Conservation (phyloP, 2,797 vertebrate species). For the Serranus cabrilla region DNA sequence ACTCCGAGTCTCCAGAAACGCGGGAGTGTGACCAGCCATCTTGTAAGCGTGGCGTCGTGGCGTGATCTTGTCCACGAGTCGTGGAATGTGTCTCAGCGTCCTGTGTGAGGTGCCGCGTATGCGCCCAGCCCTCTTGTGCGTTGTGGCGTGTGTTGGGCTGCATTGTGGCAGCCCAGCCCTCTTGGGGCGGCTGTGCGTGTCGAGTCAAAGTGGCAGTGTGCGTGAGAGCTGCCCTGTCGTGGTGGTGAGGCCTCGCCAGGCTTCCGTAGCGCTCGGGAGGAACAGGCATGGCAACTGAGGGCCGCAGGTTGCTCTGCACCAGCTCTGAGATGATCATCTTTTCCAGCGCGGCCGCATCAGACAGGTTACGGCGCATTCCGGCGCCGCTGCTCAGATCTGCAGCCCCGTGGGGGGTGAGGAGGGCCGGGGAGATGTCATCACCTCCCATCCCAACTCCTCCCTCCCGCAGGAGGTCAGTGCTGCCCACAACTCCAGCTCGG, state of each 20-base stretch:
- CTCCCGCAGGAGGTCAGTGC: slow-evolving; percentile 88
- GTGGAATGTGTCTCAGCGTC: slow-evolving; percentile 68
- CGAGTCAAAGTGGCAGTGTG: slow-evolving; percentile 80
- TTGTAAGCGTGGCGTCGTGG: slow-evolving; percentile 70
- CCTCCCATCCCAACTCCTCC: slow-evolving; percentile 80
- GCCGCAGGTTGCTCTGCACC: slow-evolving; percentile 93
- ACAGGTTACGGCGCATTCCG: slow-evolving; percentile 88
- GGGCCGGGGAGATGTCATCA: slow-evolving; percentile 85
- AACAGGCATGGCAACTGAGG: slow-evolving; percentile 75
- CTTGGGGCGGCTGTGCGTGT: slow-evolving; percentile 71
- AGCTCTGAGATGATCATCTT: slow-evolving; percentile 97
- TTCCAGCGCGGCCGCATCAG: slow-evolving; percentile 92
- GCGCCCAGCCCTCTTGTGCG: slow-evolving; percentile 75
- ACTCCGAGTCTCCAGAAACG: slow-evolving; percentile 64
- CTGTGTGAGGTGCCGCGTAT: slow-evolving; percentile 70
- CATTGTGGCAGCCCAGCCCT: slow-evolving; percentile 79
- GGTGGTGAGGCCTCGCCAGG: slow-evolving; percentile 78
- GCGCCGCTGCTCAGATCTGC: slow-evolving; percentile 68
- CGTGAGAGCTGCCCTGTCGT: slow-evolving; percentile 66
- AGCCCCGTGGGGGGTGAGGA: slow-evolving; percentile 81
- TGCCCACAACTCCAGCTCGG: slow-evolving; percentile 84
- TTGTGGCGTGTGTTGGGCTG: slow-evolving; percentile 72
- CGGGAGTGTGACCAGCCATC: slow-evolving; percentile 78
- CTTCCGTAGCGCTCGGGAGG: slow-evolving; percentile 84
- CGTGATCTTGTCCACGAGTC: slow-evolving; percentile 71